Percentiles rank a stretch among this genome's conserved stretches.
Conservation (phyloP, 2,888 invertebrate species). For the Melanostoma scalare region DNA sequence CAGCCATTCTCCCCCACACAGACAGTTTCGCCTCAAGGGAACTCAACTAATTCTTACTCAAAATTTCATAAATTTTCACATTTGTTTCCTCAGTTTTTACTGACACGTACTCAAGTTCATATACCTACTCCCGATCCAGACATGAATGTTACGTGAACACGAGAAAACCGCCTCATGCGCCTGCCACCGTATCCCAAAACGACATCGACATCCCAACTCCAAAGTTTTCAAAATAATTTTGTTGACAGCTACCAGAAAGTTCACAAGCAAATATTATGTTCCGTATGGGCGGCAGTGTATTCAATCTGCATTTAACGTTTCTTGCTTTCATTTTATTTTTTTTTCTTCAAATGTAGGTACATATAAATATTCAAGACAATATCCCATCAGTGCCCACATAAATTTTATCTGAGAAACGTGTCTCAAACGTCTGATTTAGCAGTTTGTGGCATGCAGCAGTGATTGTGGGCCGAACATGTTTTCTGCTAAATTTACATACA, state of each 20-base stretch:
- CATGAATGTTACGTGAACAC: slow-evolving; percentile 27
- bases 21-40: too few relatives aligned
- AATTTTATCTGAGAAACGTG: slow-evolving; percentile 43
- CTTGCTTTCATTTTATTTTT: neutral
- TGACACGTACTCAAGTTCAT: neutral
- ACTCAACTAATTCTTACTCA: too few relatives aligned
- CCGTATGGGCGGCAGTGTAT: slow-evolving; percentile 44
- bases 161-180: neutral
- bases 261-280: slow-evolving; percentile 54
- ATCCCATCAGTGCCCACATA: slow-evolving; percentile 53
- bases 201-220: neutral
- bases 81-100: too few relatives aligned
- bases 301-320: slow-evolving; percentile 22
- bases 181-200: too few relatives aligned
- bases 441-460: neutral
- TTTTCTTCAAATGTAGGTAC: neutral
- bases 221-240: slow-evolving; percentile 38
- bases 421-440: slow-evolving; percentile 27
- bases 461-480: slow-evolving; percentile 50
- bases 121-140: neutral
- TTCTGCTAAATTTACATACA: slow-evolving; percentile 47
- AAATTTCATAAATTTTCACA: too few relatives aligned
- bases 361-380: slow-evolving; percentile 48
- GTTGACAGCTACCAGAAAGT: slow-evolving; percentile 56
- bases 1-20: too few relatives aligned